Base-by-base conservation (phyloP, 2,888 invertebrate species). In the Sminthurides aquaticus region DNA sequence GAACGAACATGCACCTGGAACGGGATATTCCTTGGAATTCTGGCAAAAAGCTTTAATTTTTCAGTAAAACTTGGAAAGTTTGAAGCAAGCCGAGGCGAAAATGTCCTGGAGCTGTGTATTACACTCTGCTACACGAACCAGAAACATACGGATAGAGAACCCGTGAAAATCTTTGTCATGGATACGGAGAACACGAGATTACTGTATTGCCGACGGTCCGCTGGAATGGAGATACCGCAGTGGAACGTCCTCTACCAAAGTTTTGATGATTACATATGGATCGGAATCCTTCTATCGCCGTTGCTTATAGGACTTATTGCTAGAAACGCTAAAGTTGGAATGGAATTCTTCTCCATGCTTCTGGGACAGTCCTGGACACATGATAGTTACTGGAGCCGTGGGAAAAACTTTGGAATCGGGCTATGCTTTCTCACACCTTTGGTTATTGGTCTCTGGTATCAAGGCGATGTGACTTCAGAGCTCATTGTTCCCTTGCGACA, bases 181-280 rank as follows among this genome's bases (percentile, higher is more conserved):
- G 61, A 25, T 3, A 55, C n/a, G 15, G 61, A 61, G 34, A 5
- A 8, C 1, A 55, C 55, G 5, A 49, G 29, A 20, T 18, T 61
- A 11, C 15, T 61, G 5, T 61, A 61, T 24, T 61, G 61, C 20
- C 2, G 54, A 29, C 3, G 18, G n/a, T 2, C 22, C 5, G 34
- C 15, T 1, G 49, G n/a, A 24, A n/a, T 54, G 18, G 61, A 61
- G 28, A 28, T 15, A 15, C 61, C 61, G 1, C 24, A 29, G 3
- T 61, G 61, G 61, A 52, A 61, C 22, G 48, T 61, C 24, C 34
- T 61, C 1, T 55, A 43, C 3, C 20, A 28, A 15, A 25, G 18
- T 22, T 61, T 61, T 20, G 61, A 61, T 29, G 15, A 28, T 5
- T 61, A 28, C 34, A 55, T 61, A 24, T 61, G 61, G 61, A n/a